Evolutionary conservation across 1,140 invertebrate species (phyloP), one percentile per base, ranked within the genome.

Genomic region (Gryllus bimaculatus): DNA sequence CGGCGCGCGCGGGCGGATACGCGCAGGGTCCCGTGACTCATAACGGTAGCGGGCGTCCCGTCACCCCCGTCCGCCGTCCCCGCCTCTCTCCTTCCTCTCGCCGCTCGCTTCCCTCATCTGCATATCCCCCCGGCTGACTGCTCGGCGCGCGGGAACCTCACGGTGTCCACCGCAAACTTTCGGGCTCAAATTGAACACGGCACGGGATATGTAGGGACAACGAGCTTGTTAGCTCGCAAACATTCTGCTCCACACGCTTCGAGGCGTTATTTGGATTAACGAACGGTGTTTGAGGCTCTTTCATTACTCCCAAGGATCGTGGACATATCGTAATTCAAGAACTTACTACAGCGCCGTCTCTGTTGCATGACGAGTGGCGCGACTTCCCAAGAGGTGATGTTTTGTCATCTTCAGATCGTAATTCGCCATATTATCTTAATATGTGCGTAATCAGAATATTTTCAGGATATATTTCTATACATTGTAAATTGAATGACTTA

Each of bases 141-240:
- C 54, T 7, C 54, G 54, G 54, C 54, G 54, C 54, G 10, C 54
- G 54, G 54, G 54, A 66, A 66, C 54, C 54, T 13, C 10, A 66
- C 54, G 54, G 54, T 66, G 54, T 66, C 54, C 54, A 66, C 54
- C 54, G 54, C 54, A 66, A 66, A 66, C 54, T 66, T 66, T 66
- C 54, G 10, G 54, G 54, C 54, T 66, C 54, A 66, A 66, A 66
- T 66, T 66, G 54, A 66, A 66, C 54, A 66, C 54, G 54, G 54
- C 54, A 66, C 3, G 54, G 10, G 54, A 18, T 66, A 66, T 66
- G 54, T 66, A 10, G 54, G 54, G 7, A 66, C 54, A 66, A 66
- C 54, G 54, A 66, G 54, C 54, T 66, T 66, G 54, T 66, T 66
- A 66, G 54, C 54, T 66, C 10, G 54, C 54, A 66, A 66, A 66